These are phyloP conservation scores for Coenobita brevimanus DNA, from an alignment of 1,140 invertebrate species.

Conservation along the genomic window DNA sequence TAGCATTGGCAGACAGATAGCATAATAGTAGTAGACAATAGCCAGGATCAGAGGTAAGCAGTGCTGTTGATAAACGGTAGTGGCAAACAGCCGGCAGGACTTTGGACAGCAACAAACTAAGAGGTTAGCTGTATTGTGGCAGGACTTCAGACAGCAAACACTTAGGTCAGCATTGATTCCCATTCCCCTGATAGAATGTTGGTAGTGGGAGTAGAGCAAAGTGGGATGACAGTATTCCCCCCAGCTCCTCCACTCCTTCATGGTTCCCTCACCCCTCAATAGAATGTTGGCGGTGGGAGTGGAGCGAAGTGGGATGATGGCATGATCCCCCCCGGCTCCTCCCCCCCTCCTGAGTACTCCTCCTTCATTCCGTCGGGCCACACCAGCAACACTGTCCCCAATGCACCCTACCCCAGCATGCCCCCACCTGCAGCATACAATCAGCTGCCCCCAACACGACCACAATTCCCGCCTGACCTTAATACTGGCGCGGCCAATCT, in stretches of 20 bases:
- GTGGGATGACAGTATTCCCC: neutral
- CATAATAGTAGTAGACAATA: no score
- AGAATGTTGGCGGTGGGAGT: constrained; percentile 47
- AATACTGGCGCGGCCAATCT: constrained; percentile 54
- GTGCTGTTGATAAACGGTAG: no score
- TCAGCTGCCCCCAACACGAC: constrained; percentile 79
- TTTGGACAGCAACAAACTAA: no score
- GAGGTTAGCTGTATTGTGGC: no score
- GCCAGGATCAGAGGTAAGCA: no score
- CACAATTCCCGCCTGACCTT: constrained; percentile 69
- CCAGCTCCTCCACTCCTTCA: neutral
- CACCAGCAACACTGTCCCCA: constrained; percentile 32
- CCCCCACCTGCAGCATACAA: constrained; percentile 82
- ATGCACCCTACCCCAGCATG: constrained; percentile 71
- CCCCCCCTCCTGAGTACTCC: constrained; percentile 62
- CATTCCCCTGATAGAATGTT: no score
- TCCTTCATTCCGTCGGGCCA: constrained; percentile 55
- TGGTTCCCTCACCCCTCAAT: neutral
- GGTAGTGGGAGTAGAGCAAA: no score
- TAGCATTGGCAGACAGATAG: no score
- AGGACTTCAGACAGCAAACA: no score
- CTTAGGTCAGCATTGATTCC: no score
- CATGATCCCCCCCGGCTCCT: constrained; percentile 43
- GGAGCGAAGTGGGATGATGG: constrained; percentile 54
- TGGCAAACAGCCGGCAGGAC: no score